These are phyloP conservation scores for Paedocypris sp. DNA, from an alignment of 2,113 vertebrate species.

Conservation along the genomic window DNA sequence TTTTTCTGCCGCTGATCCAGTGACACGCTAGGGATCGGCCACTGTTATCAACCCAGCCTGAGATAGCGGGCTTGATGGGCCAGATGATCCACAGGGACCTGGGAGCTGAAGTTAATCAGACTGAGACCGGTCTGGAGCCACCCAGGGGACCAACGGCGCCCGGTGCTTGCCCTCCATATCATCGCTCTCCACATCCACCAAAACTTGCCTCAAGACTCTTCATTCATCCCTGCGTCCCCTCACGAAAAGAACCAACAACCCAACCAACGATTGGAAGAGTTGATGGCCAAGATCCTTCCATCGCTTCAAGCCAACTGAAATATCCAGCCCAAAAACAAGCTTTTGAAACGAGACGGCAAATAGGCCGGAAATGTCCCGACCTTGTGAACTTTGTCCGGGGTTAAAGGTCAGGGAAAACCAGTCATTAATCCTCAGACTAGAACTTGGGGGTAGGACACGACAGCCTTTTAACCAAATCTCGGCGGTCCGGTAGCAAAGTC, in stretches of 20 bases:
- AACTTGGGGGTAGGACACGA: conserved; percentile 34
- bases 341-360: background rate
- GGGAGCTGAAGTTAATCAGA: conserved; percentile 62
- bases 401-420: conserved; percentile 38
- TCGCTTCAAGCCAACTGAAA: too few species aligned
- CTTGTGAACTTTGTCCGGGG: conserved; percentile 39
- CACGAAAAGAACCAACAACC: too few species aligned
- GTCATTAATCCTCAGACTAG: conserved; percentile 38
- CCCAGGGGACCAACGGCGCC: conserved; percentile 48
- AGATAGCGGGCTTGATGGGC: conserved; percentile 56
- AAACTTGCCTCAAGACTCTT: conserved; percentile 13
- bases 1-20: conserved; percentile 53
- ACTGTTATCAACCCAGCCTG: conserved; percentile 58
- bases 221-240: conserved; percentile 12
- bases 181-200: background rate
- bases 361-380: conserved; percentile 29
- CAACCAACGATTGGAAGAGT: background rate
- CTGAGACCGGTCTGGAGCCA: conserved; percentile 53
- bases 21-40: conserved; percentile 41
- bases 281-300: background rate
- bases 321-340: too few species aligned
- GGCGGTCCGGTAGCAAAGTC: conserved; percentile 4
- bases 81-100: conserved; percentile 50
- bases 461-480: conserved; percentile 6
- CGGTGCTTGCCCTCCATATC: conserved; percentile 17